Percentiles rank a stretch among this genome's conserved stretches.
These are phyloP conservation scores for Helogale parvula DNA, from an alignment of 2,113 vertebrate genomes.

Conservation along the genomic window DNA sequence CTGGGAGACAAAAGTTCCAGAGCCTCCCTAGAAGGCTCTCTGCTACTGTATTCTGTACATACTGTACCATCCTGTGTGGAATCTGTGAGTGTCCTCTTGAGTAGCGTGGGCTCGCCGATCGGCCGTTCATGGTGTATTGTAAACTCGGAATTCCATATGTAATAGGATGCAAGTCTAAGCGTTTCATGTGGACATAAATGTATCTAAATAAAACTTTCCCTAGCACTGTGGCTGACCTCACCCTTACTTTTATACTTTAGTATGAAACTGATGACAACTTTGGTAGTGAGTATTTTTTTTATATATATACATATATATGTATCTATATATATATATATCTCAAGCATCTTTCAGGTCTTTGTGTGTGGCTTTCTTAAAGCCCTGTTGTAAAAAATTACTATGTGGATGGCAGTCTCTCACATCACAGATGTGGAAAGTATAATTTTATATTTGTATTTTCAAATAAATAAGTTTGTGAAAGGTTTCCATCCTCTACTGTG, in stretches of 20 bases:
- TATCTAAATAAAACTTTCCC: slow-evolving; percentile 87
- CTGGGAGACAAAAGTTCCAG: slow-evolving; percentile 71
- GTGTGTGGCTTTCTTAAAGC: slow-evolving; percentile 98
- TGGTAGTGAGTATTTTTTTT: slow-evolving; percentile 93
- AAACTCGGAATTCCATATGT: slow-evolving; percentile 87
- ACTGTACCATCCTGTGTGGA: slow-evolving; percentile 74
- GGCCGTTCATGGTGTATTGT: slow-evolving; percentile 81
- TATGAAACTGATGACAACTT: slow-evolving; percentile 92
- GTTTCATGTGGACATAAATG: slow-evolving; percentile 88
- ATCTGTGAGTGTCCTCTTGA: slow-evolving; percentile 80
- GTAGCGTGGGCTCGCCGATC: slow-evolving; percentile 80
- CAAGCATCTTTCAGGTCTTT: slow-evolving; percentile 99
- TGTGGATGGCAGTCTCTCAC: slow-evolving; percentile 99
- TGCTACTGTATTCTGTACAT: slow-evolving; percentile 80
- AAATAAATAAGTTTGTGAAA: slow-evolving; percentile 99
- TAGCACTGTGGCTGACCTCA: slow-evolving; percentile 91
- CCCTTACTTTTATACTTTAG: slow-evolving; percentile 93
- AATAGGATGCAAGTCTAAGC: slow-evolving; percentile 86
- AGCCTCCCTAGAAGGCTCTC: slow-evolving; percentile 73
- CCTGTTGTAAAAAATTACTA: slow-evolving; percentile 97
- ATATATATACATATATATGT: slow-evolving; percentile 91
- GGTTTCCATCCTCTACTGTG: slow-evolving; percentile 99
- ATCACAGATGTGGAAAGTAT: slow-evolving; percentile 99
- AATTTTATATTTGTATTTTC: slow-evolving; percentile 99
- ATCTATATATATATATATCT: slow-evolving; percentile 89